These are phyloP conservation scores for Phortica magna DNA, from an alignment of 2,888 invertebrate species.

Conservation along the genomic window DNA sequence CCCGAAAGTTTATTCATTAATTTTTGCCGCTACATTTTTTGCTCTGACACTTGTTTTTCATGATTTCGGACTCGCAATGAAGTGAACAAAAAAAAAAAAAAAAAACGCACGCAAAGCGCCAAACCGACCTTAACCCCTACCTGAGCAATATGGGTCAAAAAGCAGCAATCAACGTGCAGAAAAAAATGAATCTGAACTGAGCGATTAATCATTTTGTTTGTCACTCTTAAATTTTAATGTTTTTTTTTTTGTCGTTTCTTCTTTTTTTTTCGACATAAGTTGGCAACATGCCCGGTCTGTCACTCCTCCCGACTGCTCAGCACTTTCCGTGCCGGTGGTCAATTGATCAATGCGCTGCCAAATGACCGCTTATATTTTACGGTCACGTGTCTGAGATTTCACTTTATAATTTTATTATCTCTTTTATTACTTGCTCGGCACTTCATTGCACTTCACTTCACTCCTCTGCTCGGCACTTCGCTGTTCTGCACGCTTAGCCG, in stretches of 20 bases:
- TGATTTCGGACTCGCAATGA: not conserved
- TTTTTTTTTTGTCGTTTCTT: conserved; percentile 30
- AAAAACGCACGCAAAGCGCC: conserved; percentile 21
- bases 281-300: not conserved
- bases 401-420: not conserved
- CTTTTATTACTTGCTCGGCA: not conserved
- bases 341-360: conserved; percentile 19
- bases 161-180: not conserved
- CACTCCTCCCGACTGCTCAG: not conserved
- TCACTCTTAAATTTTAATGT: conserved; percentile 24
- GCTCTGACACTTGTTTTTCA: conserved; percentile 17
- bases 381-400: conserved; percentile 23
- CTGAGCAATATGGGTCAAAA: not conserved
- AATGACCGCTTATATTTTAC: conserved; percentile 28
- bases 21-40: conserved; percentile 63
- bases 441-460: no score
- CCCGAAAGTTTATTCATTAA: conserved; percentile 74
- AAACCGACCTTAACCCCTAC: not conserved
- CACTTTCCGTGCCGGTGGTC: not conserved
- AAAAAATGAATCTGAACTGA: not conserved
- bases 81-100: no score
- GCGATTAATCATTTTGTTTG: conserved; percentile 41
- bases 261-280: conserved; percentile 14
- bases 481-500: no score
- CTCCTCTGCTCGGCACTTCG: no score